Evolutionary conservation across 1,140 invertebrate species (phyloP), one percentile per base, ranked within the genome.

Genomic region (Drepana arcuata): DNA sequence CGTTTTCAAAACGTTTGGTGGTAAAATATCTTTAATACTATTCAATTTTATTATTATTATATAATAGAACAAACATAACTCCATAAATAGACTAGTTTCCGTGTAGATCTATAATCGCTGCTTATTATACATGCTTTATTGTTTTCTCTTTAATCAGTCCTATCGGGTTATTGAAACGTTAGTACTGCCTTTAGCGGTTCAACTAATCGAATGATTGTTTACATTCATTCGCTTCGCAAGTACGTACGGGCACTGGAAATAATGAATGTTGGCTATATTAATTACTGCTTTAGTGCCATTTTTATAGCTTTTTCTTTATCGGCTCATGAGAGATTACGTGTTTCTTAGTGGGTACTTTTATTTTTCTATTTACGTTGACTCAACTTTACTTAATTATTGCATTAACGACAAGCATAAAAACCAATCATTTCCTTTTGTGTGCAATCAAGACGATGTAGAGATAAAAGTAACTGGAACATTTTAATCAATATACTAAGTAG

Each of bases 81-180:
- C n/a, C n/a, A n/a, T n/a, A n/a, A n/a, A n/a, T n/a, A n/a, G n/a
- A n/a, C n/a, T n/a, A n/a, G n/a, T n/a, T n/a, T n/a, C n/a, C n/a
- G n/a, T n/a, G n/a, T n/a, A n/a, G n/a, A n/a, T n/a, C n/a, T n/a
- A n/a, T n/a, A n/a, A n/a, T n/a, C 34, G 37, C 51, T 46, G 41
- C 43, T 43, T 57, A 54, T 71, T 79, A 77, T 80, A 77, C 75
- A 77, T 59, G 64, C 61, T 71, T 70, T 75, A 71, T 63, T 74
- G 75, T 74, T 57, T 60, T 57, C 50, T 54, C 40, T 58, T 49
- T 58, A 45, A 48, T 47, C 16, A 31, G 23, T 31, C 31, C 10
- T 21, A 21, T 21, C 18, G 9, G 18, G 9, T 9, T 21, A 21
- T 21, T 21, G 9, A 21, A 21, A 21, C 18, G 9, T 21, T 21